These are phyloP conservation scores for Leptinotarsa undecemlineata DNA, from an alignment of 1,140 invertebrate species.

Conservation along the genomic window DNA sequence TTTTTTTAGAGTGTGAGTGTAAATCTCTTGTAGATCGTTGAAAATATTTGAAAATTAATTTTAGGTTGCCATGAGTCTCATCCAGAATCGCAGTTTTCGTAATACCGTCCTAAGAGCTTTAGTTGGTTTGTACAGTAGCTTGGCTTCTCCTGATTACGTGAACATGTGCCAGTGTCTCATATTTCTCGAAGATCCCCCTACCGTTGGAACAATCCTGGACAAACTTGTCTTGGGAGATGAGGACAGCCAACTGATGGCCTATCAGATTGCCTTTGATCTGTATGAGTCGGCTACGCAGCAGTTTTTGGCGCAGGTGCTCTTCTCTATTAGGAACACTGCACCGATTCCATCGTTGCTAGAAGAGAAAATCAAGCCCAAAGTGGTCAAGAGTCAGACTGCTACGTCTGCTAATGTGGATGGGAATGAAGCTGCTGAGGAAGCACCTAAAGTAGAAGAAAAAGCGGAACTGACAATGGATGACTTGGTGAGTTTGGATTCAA, in stretches of 20 bases:
- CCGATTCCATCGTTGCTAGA: slow-evolving; percentile 79
- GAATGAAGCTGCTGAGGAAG: slow-evolving; percentile 11
- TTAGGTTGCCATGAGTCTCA: slow-evolving; percentile 92
- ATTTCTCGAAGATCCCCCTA: slow-evolving; percentile 90
- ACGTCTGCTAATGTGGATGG: slow-evolving; percentile 33
- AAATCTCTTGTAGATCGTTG: too few species aligned
- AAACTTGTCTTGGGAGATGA: slow-evolving; percentile 81
- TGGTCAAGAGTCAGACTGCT: slow-evolving; percentile 40
- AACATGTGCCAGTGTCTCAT: slow-evolving; percentile 97
- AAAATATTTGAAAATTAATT: not conserved
- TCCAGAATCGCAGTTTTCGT: slow-evolving; percentile 90
- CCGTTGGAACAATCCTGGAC: slow-evolving; percentile 89
- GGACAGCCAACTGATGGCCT: slow-evolving; percentile 85
- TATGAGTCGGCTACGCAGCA: slow-evolving; percentile 99
- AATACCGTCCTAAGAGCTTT: slow-evolving; percentile 86
- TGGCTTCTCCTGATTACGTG: slow-evolving; percentile 90
- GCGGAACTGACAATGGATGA: slow-evolving; percentile 59
- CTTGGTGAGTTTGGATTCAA: slow-evolving; percentile 51
- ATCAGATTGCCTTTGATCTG: slow-evolving; percentile 98
- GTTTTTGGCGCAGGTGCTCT: slow-evolving; percentile 86
- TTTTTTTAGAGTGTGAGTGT: too few species aligned
- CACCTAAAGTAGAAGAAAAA: slow-evolving; percentile 56
- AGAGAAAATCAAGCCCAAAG: slow-evolving; percentile 71
- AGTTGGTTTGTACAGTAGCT: slow-evolving; percentile 85
- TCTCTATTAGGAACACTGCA: slow-evolving; percentile 80